These are phyloP conservation scores for Musca vetustissima DNA, from an alignment of 1,140 invertebrate species.

Conservation along the genomic window DNA sequence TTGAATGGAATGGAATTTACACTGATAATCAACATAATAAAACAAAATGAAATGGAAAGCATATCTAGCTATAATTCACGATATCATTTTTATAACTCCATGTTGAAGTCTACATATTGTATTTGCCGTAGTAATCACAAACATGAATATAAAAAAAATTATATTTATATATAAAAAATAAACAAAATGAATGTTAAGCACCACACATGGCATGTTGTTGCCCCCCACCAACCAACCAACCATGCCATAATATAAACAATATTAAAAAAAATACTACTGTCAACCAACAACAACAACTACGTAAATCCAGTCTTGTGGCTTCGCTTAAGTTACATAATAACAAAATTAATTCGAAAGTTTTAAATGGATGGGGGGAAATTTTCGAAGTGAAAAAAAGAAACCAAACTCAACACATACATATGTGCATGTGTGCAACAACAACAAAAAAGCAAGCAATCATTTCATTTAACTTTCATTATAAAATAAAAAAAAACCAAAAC, in stretches of 20 bases:
- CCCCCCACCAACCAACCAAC: background rate
- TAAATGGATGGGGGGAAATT: background rate
- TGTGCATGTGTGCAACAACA: background rate
- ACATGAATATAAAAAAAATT: too few relatives aligned
- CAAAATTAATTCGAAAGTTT: conserved; percentile 20
- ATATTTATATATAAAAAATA: background rate
- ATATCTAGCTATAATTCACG: too few relatives aligned
- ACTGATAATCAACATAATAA: too few relatives aligned
- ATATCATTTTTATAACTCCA: too few relatives aligned
- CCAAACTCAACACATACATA: background rate
- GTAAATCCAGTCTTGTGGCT: conserved; percentile 12
- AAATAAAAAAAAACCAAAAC: background rate
- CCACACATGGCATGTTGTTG: background rate
- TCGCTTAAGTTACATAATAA: conserved; percentile 13
- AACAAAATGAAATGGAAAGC: too few relatives aligned
- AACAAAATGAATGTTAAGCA: conserved; percentile 13
- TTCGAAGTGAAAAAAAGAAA: background rate
- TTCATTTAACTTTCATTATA: conserved; percentile 11
- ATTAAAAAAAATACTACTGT: too few relatives aligned
- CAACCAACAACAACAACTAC: background rate
- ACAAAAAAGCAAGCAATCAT: background rate
- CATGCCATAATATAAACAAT: conserved; percentile 2
- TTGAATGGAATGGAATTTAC: too few relatives aligned
- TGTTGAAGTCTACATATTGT: too few relatives aligned
- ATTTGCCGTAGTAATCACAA: too few relatives aligned